Evolutionary conservation across 1,140 invertebrate genomes (phyloP).

Genomic region (Wiebesia pumilae): DNA sequence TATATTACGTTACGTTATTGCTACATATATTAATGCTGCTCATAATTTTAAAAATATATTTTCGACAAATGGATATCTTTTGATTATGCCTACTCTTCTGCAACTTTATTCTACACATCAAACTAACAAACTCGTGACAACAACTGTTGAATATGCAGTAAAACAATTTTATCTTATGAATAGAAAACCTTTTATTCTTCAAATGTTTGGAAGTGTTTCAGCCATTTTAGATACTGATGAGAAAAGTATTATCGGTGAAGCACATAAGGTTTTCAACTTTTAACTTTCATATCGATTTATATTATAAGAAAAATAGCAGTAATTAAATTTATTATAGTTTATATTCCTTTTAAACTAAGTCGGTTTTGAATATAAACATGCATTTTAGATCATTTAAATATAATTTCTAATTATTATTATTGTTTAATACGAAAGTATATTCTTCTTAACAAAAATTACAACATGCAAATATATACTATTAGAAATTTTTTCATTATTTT

Average conservation of each 20-base stretch:
- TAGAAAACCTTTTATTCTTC: slow-evolving; percentile 97
- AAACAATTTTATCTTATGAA: slow-evolving; percentile 99
- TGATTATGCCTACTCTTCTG: slow-evolving; percentile 97
- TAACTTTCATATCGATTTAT: background rate
- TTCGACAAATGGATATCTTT: slow-evolving; percentile 96
- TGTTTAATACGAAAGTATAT: too few species aligned
- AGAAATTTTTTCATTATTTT: too few species aligned
- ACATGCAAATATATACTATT: too few species aligned
- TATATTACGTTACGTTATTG: slow-evolving; percentile 95
- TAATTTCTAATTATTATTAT: too few species aligned
- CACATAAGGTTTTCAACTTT: slow-evolving; percentile 83
- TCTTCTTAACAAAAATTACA: too few species aligned
- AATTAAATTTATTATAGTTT: too few species aligned
- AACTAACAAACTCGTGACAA: slow-evolving; percentile 95
- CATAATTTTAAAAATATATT: slow-evolving; percentile 99
- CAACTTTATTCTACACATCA: slow-evolving; percentile 98
- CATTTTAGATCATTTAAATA: too few species aligned
- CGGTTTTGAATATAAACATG: too few species aligned
- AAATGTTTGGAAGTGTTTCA: slow-evolving; percentile 99
- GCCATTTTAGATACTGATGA: slow-evolving; percentile 96
- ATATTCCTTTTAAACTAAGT: too few species aligned
- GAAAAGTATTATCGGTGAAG: slow-evolving; percentile 88
- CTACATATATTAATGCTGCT: slow-evolving; percentile 97
- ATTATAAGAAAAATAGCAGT: too few species aligned
- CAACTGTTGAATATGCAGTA: slow-evolving; percentile 97